These are phyloP conservation scores for Okamejei kenojei DNA, from an alignment of 2,797 vertebrate species.

Conservation along the genomic window DNA sequence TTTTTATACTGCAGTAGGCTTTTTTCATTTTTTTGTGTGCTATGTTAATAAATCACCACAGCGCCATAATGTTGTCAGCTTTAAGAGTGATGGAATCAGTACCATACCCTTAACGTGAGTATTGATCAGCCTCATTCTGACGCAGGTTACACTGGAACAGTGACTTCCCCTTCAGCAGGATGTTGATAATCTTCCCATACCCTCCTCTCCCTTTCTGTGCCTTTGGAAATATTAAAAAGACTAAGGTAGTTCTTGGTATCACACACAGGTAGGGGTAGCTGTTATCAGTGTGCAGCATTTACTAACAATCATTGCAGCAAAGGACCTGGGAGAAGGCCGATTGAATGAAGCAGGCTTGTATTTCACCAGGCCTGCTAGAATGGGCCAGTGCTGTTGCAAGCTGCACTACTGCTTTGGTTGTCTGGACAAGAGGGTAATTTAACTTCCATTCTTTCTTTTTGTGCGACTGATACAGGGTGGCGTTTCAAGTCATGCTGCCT, in stretches of 20 bases:
- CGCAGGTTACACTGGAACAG: conserved; percentile 39
- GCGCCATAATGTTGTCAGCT: conserved; percentile 26
- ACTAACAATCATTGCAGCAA: conserved; percentile 20
- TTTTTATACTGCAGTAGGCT: background rate
- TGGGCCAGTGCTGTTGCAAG: conserved; percentile 76
- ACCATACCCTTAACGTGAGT: conserved; percentile 37
- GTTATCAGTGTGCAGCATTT: conserved; percentile 43
- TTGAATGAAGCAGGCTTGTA: conserved; percentile 53
- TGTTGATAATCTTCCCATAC: conserved; percentile 28
- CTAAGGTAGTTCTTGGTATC: conserved; percentile 45
- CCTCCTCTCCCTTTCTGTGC: conserved; percentile 33
- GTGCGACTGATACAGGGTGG: background rate
- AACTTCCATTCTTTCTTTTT: conserved; percentile 45
- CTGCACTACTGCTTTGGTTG: conserved; percentile 60
- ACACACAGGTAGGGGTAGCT: conserved; percentile 49
- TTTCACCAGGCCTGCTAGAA: conserved; percentile 50
- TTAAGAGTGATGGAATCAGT: background rate
- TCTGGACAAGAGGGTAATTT: conserved; percentile 75
- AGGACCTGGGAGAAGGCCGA: conserved; percentile 45
- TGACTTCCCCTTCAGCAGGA: conserved; percentile 44
- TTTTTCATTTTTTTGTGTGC: background rate
- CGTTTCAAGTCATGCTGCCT: background rate
- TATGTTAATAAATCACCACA: background rate
- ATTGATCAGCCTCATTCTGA: conserved; percentile 40
- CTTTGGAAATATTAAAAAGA: conserved; percentile 49